phyloP scores from a whole-genome alignment of 2,797 vertebrate species.

The Rhabdomys pumilio region DNA sequence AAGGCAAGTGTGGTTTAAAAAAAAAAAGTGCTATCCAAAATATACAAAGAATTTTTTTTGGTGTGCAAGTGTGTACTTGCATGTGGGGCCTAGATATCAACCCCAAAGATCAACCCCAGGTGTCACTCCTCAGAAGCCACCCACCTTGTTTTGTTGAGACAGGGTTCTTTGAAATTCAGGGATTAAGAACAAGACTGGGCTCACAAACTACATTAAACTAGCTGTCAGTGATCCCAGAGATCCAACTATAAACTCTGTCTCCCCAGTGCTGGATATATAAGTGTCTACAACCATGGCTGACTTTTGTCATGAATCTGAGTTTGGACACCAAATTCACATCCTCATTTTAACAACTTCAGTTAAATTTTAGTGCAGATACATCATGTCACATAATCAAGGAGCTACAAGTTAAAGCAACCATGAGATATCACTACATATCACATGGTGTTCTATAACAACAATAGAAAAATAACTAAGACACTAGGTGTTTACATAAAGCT shows the following conservation, averaged over 20 bases:
- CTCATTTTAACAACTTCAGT: not conserved
- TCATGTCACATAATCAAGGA: not conserved
- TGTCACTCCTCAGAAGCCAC: not conserved
- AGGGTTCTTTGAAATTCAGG: not conserved
- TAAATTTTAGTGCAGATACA: not conserved
- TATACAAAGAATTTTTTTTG: not conserved
- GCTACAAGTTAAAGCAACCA: not conserved
- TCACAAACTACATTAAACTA: no score
- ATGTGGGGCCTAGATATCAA: not conserved
- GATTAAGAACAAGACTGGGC: no score
- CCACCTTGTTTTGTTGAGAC: not conserved
- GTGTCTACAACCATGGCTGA: not conserved
- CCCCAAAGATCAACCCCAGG: not conserved
- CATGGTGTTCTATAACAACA: not conserved
- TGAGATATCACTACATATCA: not conserved
- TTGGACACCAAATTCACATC: not conserved
- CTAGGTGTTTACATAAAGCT: not conserved
- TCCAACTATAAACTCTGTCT: not conserved
- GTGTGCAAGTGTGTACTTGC: no score
- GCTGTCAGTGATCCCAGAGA: not conserved
- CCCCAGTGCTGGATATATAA: no score
- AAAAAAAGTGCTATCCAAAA: not conserved
- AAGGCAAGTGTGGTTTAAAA: not conserved
- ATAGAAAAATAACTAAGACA: not conserved
- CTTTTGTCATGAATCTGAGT: not conserved